Evolutionary conservation across 2,113 vertebrate genomes (phyloP).

Genomic region (Dasyprocta punctata): DNA sequence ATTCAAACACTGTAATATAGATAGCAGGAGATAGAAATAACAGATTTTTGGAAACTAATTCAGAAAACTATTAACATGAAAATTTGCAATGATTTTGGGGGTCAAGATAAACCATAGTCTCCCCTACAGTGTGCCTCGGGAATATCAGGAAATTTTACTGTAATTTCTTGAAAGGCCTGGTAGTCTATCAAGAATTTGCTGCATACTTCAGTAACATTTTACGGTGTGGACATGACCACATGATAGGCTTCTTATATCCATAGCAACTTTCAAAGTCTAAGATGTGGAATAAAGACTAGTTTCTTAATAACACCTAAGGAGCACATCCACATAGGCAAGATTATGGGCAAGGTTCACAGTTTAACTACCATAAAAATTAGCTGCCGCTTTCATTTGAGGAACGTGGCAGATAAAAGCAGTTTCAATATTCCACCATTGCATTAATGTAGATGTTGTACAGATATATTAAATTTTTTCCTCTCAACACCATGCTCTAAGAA

Average conservation of each 20-base stretch:
- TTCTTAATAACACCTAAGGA: slow-evolving; percentile 68
- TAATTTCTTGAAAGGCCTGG: slow-evolving; percentile 53
- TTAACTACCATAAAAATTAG: slow-evolving; percentile 79
- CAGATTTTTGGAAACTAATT: background rate
- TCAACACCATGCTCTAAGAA: slow-evolving; percentile 68
- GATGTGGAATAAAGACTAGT: slow-evolving; percentile 63
- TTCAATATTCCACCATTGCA: slow-evolving; percentile 70
- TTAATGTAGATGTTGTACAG: slow-evolving; percentile 75
- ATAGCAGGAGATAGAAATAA: background rate
- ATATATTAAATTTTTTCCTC: slow-evolving; percentile 73
- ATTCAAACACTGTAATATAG: background rate
- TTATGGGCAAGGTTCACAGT: slow-evolving; percentile 69
- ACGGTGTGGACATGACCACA: slow-evolving; percentile 37
- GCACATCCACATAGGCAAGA: slow-evolving; percentile 41
- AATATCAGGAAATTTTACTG: slow-evolving; percentile 43
- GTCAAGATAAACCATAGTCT: background rate
- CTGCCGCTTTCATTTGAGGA: slow-evolving; percentile 74
- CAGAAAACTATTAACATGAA: background rate
- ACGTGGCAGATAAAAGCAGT: slow-evolving; percentile 77
- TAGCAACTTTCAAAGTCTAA: slow-evolving; percentile 70
- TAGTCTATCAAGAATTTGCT: slow-evolving; percentile 66
- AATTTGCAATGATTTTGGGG: background rate
- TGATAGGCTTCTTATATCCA: slow-evolving; percentile 59
- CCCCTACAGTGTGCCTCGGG: background rate
- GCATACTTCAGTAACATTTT: slow-evolving; percentile 54